Base-by-base conservation (phyloP, 1,140 invertebrate genomes). In the Dinoponera quadriceps region DNA sequence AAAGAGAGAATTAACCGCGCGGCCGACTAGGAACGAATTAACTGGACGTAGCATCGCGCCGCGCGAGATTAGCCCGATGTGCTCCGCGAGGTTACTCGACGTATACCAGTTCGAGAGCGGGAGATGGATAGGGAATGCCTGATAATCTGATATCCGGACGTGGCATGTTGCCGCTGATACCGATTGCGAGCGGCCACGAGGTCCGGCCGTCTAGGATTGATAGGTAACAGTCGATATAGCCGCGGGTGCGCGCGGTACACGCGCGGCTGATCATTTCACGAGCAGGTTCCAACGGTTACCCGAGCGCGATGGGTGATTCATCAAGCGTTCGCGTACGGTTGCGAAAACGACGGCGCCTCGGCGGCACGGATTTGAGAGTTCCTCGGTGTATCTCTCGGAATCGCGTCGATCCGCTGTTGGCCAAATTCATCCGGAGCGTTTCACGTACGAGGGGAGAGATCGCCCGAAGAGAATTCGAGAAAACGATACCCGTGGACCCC, bases 211-310 rank as follows among this genome's bases (percentile, higher is more conserved):
- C 16, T 73, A 59, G 78, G 72, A 88, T 88, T 88, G 86, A 88
- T 88, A 85, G 86, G 78, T 88, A 88, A 88, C 85, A 75, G 83
- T 82, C 66, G 82, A 88, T 87, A 81, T 85, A 20, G n/a, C 55
- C 48, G 72, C 73, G 51, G 54, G 71, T 84, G 66, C 82, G 68
- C 65, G 25, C 54, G 38, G 29, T 33, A 33, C 29, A 33, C 63
- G 49, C 49, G 29, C 27, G 25, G 59, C 65, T 82, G 62, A 57
- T 84, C 86, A 71, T 87, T 74, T 84, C 74, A 51, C 75, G 68
- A 84, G 51, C 55, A 68, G 9, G 22, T 62, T 48, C 16, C 48
- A 65, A 54, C 33, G 63, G 18, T 80, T 69, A 82, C n/a, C 18
- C 22, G 68, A 16, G 59, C 27, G 5, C 49, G 65, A 77, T 16